A percentile compares a stretch with the other conserved stretches of the same genome.
Conservation (phyloP, 2,797 vertebrate species). For the Knipowitschia caucasica region DNA sequence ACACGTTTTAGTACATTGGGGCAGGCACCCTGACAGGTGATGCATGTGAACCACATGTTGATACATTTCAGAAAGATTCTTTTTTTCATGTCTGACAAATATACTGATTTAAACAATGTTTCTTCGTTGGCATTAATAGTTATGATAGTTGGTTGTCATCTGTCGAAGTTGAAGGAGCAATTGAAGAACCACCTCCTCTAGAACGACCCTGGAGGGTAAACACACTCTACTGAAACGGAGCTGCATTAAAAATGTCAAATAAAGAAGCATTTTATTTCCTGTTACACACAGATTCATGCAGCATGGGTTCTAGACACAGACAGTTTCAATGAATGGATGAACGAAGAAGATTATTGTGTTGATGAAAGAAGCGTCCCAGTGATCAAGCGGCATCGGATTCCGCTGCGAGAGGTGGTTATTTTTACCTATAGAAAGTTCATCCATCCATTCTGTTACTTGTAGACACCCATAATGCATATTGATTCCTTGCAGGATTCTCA, state of each 20-base stretch:
- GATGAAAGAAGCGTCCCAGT: slow-evolving; percentile 84
- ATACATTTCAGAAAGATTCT: not conserved
- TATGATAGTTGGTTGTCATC: slow-evolving; percentile 91
- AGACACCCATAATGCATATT: not conserved
- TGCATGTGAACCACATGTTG: slow-evolving; percentile 8
- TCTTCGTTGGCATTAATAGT: slow-evolving; percentile 60
- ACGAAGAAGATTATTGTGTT: slow-evolving; percentile 94
- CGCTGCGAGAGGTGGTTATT: slow-evolving; percentile 66
- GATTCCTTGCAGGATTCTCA: slow-evolving; percentile 80
- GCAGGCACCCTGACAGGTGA: slow-evolving; percentile 94
- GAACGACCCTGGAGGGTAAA: slow-evolving; percentile 89
- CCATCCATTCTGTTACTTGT: not conserved
- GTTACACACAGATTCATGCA: slow-evolving; percentile 84
- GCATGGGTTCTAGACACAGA: slow-evolving; percentile 93
- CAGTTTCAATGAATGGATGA: slow-evolving; percentile 96
- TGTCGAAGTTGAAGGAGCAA: slow-evolving; percentile 85
- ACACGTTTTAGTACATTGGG: slow-evolving; percentile 93
- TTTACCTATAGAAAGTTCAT: too few relatives aligned
- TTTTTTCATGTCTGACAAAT: not conserved
- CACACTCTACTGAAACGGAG: not conserved
- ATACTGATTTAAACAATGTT: not conserved
- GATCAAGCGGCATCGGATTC: slow-evolving; percentile 65
- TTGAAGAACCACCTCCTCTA: slow-evolving; percentile 84
- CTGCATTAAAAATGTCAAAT: too few relatives aligned
- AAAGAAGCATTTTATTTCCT: too few relatives aligned